Conservation (phyloP, 2,113 vertebrate species). For the Zootoca vivipara region DNA sequence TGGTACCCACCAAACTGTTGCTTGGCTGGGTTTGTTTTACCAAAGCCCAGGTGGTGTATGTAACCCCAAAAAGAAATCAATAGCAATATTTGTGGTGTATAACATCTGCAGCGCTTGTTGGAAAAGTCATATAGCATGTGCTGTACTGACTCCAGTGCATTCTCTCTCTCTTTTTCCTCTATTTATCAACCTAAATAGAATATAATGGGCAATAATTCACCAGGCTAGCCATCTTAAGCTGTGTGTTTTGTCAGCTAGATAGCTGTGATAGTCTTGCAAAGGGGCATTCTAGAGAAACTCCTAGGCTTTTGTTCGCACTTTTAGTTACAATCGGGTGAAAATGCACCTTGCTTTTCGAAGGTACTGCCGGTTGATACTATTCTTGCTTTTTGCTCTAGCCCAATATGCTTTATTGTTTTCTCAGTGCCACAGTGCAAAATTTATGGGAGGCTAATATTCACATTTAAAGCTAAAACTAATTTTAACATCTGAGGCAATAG, state of each 20-base stretch:
- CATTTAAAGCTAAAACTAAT: neutral
- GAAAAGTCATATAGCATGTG: slow-evolving; percentile 6
- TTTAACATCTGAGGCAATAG: slow-evolving; percentile 31
- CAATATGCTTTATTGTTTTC: neutral
- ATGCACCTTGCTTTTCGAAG: neutral
- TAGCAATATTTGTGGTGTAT: slow-evolving; percentile 56
- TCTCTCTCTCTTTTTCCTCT: slow-evolving; percentile 13
- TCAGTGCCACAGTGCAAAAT: neutral
- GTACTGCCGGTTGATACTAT: neutral
- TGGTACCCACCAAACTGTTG: slow-evolving; percentile 24
- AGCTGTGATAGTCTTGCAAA: slow-evolving; percentile 22
- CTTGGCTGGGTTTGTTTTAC: slow-evolving; percentile 44
- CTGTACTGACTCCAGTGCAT: neutral
- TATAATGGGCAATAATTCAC: slow-evolving; percentile 21
- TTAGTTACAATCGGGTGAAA: neutral
- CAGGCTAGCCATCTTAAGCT: slow-evolving; percentile 7
- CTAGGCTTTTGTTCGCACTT: neutral
- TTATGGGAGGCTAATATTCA: neutral
- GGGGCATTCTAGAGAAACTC: neutral
- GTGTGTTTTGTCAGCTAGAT: slow-evolving; percentile 32
- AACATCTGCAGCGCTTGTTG: slow-evolving; percentile 22
- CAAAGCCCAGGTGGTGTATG: neutral
- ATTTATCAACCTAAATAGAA: slow-evolving; percentile 22
- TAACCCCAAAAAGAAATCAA: slow-evolving; percentile 54
- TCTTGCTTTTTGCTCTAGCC: neutral